Percentiles rank a stretch among this genome's conserved stretches.
Evolutionary conservation across 1,140 invertebrate genomes (phyloP).

Genomic region (Sesamia nonagrioides): DNA sequence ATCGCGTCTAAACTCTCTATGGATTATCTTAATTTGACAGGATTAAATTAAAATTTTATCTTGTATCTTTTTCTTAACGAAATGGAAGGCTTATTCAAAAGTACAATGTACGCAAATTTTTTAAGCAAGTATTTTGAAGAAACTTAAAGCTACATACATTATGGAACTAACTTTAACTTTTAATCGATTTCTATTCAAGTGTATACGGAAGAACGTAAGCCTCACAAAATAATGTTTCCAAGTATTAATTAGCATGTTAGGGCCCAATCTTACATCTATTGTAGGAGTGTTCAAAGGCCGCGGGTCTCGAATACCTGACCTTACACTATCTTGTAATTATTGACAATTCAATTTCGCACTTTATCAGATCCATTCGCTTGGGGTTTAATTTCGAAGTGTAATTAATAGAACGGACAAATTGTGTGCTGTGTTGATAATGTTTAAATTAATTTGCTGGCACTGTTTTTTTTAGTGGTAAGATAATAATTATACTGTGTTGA

Average conservation of each 20-base stretch:
- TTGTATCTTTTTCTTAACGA: no score
- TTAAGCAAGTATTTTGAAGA: not conserved
- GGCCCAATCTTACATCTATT: conserved; percentile 32
- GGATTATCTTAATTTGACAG: no score
- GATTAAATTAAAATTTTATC: no score
- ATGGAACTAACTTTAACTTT: conserved; percentile 5
- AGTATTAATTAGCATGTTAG: conserved; percentile 44
- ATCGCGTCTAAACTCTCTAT: no score
- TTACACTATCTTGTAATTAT: conserved; percentile 66
- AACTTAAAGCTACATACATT: not conserved
- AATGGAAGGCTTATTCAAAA: not conserved
- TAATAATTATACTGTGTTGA: conserved; percentile 15
- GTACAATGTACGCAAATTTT: not conserved
- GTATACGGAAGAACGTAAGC: conserved; percentile 7
- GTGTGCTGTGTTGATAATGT: not conserved
- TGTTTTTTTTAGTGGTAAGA: conserved; percentile 6
- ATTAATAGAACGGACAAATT: conserved; percentile 46
- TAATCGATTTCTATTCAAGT: conserved; percentile 20
- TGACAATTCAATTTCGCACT: conserved; percentile 77
- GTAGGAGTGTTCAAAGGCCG: conserved; percentile 37
- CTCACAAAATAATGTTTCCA: conserved; percentile 12
- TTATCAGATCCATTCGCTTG: conserved; percentile 63
- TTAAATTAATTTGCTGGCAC: conserved; percentile 28
- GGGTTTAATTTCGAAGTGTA: conserved; percentile 34
- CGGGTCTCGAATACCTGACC: conserved; percentile 27